Evolutionary conservation across 2,888 invertebrate species (phyloP).

Genomic region (Chrysolina oricalcia): DNA sequence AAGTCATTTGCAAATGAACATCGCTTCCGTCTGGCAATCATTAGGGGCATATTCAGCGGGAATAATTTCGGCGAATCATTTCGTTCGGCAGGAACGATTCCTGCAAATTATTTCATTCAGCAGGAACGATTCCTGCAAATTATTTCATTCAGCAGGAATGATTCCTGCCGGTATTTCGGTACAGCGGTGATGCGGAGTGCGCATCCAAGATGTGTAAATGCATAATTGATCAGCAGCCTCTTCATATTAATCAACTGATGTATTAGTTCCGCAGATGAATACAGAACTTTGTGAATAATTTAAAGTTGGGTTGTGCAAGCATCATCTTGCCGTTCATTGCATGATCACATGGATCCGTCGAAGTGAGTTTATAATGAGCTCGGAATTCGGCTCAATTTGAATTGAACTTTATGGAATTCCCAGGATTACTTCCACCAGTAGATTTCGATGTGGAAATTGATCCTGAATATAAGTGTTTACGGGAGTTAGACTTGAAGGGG

Average conservation of each 20-base stretch:
- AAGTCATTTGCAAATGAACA: slow-evolving; percentile 73
- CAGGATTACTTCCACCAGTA: background rate
- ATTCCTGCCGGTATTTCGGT: slow-evolving; percentile 62
- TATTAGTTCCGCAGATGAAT: slow-evolving; percentile 59
- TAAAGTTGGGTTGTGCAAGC: slow-evolving; percentile 57
- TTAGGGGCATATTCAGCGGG: slow-evolving; percentile 71
- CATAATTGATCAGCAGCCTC: slow-evolving; percentile 67
- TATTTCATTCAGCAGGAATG: slow-evolving; percentile 71
- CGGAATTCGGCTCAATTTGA: slow-evolving; percentile 5
- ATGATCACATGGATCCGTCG: slow-evolving; percentile 40
- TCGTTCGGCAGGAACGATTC: slow-evolving; percentile 70
- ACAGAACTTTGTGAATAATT: slow-evolving; percentile 59
- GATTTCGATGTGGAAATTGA: background rate
- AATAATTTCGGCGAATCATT: slow-evolving; percentile 66
- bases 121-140: slow-evolving; percentile 70
- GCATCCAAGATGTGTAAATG: slow-evolving; percentile 56
- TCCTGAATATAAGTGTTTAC: background rate
- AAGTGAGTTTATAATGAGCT: slow-evolving; percentile 41
- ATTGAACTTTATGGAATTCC: slow-evolving; percentile 11
- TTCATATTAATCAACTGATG: slow-evolving; percentile 68
- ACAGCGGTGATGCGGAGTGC: slow-evolving; percentile 42
- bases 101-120: slow-evolving; percentile 70
- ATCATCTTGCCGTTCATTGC: slow-evolving; percentile 49
- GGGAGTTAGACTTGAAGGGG: background rate
- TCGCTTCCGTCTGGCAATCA: slow-evolving; percentile 69